These are phyloP conservation scores for Macrotis lagotis DNA, from an alignment of 2,113 vertebrate species.

Conservation along the genomic window DNA sequence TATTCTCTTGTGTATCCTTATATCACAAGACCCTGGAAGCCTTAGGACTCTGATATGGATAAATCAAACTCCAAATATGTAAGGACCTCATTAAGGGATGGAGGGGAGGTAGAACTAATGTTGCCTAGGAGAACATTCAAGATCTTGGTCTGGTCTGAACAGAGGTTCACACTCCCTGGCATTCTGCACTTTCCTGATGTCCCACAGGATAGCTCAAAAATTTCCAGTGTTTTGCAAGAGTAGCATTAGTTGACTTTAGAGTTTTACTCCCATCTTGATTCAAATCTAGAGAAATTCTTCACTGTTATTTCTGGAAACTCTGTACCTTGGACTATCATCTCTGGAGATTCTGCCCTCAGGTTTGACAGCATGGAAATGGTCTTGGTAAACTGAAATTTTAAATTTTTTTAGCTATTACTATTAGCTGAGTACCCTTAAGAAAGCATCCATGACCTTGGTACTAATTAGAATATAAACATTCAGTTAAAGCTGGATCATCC, in stretches of 20 bases:
- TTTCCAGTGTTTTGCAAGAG: neutral
- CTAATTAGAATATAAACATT: neutral
- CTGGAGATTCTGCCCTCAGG: neutral
- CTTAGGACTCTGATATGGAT: neutral
- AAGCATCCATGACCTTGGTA: neutral
- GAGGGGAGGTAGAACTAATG: neutral
- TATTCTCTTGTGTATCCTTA: neutral
- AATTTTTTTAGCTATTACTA: neutral
- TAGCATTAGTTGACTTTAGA: neutral
- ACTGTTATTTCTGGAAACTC: neutral
- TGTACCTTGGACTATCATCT: neutral
- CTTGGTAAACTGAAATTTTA: neutral
- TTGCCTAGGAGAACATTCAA: neutral
- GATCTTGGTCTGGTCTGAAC: neutral
- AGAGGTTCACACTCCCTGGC: neutral
- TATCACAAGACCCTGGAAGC: neutral
- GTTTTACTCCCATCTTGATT: neutral
- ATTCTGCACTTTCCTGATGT: neutral
- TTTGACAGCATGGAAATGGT: neutral
- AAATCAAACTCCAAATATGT: neutral
- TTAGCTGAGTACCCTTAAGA: neutral
- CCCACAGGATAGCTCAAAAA: neutral
- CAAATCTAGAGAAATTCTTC: neutral
- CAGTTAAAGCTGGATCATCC: neutral
- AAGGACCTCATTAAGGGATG: neutral